Base-by-base conservation (phyloP, 30 jellyfish, hydroid and myxozoan genomes). In the Haliclystus octoradiatus region DNA sequence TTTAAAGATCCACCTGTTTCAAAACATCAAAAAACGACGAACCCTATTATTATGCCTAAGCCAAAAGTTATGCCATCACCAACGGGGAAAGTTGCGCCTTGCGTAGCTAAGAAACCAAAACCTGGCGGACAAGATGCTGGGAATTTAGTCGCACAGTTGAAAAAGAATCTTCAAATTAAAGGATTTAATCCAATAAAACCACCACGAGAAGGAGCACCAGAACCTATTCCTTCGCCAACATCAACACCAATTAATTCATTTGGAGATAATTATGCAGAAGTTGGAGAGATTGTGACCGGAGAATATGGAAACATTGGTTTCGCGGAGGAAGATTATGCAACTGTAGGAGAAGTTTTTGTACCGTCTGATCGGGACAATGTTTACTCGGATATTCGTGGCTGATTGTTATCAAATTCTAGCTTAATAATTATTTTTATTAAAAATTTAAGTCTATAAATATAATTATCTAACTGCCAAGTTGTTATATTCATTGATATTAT, bases 101-200 rank as follows among this genome's bases (percentile, higher is more conserved):
- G n/a, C 2, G 62, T 13, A 2, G 72, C 62, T 27, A 12, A 14
- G 9, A 63, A 63, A 19, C 72, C 72, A 9, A 50, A 24, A 33
- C 81, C 88, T 33, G 34, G 35, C 28, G 52, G 46, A 24, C 75
- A 70, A 0, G 49, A 33, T 31, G 69, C 62, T 33, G 77, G 62
- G 23, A 69, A 61, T 27, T 33, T 77, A 29, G 73, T 77, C 13
- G 76, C 92, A n/a, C 76, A 77, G 49, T 61, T 77, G 65, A 77
- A 77, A 74, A 77, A 77, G 65, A 77, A 62, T 57, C 62, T 77
- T 28, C 67, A 77, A 60, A 25, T 25, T 2, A 63, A 57, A 25
- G 92, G 73, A 12, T 15, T 52, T 0, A 9, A 34, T 19, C 52
- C 71, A 25, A 28, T 33, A 9, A 1, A 33, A 14, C 33, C 60